Base-by-base conservation (phyloP, 2,113 vertebrate genomes). In the Pseudopipra pipra region DNA sequence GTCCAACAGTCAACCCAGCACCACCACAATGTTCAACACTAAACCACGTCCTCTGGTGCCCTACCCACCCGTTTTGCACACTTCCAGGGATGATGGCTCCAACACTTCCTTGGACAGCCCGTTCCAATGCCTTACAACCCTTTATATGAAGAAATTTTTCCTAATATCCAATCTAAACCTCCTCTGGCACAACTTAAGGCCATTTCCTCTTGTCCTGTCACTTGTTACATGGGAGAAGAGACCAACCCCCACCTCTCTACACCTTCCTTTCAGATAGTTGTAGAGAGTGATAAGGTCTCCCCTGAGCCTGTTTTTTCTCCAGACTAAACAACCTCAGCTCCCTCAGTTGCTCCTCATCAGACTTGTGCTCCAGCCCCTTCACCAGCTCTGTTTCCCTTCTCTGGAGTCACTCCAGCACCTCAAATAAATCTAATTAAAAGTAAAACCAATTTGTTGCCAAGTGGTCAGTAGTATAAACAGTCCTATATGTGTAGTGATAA, bases 261-360 rank as follows among this genome's bases (percentile, higher is more conserved):
- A 77, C 3, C 9, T 35, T 55, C 41, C 21, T 63, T 70, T 56
- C 41, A 49, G 20, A 21, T 3, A 27, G 21, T 8, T 83, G 21
- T 12, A 56, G 12, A 63, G 17, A 49, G 14, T 0, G 0, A 16
- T 47, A 31, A 35, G 4, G 14, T 63, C 18, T 43, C 18, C 21
- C 14, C 56, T 23, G 35, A 51, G 22, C 21, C 14, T 43, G 18
- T 56, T 49, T 52, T 28, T 18, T 22, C 14, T 63, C 22, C 21
- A 49, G 25, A 31, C 30, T 70, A 35, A 25, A 70, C 54, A 49
- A 2, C 5, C 25, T 14, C 25, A 70, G 0, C 22, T 33, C 16
- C 35, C 41, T 70, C 35, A 77, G 41, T 43, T 55, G 25, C 14
- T 63, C 72, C 62, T 33, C 22, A 21, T 43, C 31, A 49, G 25